A percentile compares a stretch with the other conserved stretches of the same genome.
phyloP scores from a whole-genome alignment of 2,888 invertebrate genomes.

The Achlya flavicornis region DNA sequence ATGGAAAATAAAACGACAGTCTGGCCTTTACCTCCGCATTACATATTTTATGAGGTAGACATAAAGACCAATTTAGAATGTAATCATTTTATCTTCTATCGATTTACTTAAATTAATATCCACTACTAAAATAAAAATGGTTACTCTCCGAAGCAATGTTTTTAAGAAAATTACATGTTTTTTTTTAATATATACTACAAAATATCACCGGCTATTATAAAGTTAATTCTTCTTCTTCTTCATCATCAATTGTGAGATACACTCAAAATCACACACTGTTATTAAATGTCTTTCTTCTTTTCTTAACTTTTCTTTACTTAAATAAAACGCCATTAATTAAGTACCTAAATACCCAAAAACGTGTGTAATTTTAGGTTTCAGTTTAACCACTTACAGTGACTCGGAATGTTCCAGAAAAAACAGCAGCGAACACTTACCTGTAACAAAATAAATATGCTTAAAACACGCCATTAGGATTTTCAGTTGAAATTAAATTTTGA shows the following conservation, averaged over 20 bases:
- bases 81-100: not conserved
- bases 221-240: too few relatives aligned
- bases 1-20: slow-evolving; percentile 7
- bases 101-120: too few relatives aligned
- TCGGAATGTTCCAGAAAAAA: not conserved
- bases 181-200: too few relatives aligned
- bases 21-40: not conserved
- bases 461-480: not conserved
- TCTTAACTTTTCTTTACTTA: too few relatives aligned
- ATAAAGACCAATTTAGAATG: not conserved
- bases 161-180: too few relatives aligned
- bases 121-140: too few relatives aligned
- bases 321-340: not conserved
- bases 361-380: not conserved
- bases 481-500: not conserved
- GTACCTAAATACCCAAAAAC: not conserved
- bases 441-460: slow-evolving; percentile 16
- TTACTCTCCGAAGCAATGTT: too few relatives aligned
- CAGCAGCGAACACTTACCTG: slow-evolving; percentile 16
- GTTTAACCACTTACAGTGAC: not conserved
- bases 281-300: too few relatives aligned
- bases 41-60: not conserved
- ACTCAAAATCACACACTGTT: too few relatives aligned
- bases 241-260: too few relatives aligned
- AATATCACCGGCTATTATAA: too few relatives aligned